Conservation (phyloP, 2,888 invertebrate species). For the Euzophera pinguis region DNA sequence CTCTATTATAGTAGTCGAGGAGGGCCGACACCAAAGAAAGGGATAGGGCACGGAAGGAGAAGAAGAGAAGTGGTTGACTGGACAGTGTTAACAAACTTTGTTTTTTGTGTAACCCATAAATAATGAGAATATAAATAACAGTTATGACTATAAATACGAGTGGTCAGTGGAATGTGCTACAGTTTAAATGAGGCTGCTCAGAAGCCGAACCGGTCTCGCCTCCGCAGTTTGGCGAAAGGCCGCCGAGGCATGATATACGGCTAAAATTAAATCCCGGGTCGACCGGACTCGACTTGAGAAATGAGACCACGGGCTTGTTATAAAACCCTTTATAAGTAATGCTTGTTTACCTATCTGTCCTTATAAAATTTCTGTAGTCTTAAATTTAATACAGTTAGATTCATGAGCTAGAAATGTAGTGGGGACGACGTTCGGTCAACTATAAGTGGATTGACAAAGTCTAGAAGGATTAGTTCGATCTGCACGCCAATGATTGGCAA, state of each 20-base stretch:
- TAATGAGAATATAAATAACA: not conserved
- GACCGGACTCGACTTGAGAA: conserved; percentile 30
- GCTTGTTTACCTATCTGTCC: not conserved
- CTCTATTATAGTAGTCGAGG: no score
- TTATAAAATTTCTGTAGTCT: not conserved
- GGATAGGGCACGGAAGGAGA: no score
- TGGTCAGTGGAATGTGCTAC: conserved; percentile 73
- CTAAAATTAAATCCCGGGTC: conserved; percentile 65
- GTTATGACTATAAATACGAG: conserved; percentile 50
- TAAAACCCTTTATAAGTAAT: conserved; percentile 4
- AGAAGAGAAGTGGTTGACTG: no score
- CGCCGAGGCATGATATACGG: conserved; percentile 64
- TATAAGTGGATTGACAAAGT: no score
- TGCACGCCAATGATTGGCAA: no score
- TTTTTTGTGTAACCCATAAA: not conserved
- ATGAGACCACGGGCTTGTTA: conserved; percentile 34
- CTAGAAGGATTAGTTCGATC: no score
- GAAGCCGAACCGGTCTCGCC: conserved; percentile 68
- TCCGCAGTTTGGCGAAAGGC: conserved; percentile 75
- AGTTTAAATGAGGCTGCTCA: conserved; percentile 78
- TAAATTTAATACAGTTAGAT: not conserved
- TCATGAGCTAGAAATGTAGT: no score
- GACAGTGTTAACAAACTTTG: no score
- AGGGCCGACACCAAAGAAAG: no score
- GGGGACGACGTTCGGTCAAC: no score